Evolutionary conservation across 1,140 invertebrate genomes (phyloP).

Genomic region (Penaeus chinensis): DNA sequence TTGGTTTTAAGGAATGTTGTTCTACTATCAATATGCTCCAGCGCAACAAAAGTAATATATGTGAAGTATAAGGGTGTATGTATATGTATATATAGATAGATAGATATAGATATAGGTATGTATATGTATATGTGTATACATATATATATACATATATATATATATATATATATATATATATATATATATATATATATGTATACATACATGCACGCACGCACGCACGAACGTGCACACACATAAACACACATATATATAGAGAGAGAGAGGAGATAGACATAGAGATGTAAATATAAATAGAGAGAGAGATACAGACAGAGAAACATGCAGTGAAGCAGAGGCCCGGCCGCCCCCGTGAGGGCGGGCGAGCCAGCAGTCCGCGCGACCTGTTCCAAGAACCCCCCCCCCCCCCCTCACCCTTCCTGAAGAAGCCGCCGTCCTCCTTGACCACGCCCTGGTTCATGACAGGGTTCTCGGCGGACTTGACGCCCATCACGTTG

Average conservation of each 20-base stretch:
- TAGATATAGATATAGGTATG: no score
- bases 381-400: neutral
- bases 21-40: no score
- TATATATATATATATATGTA: neutral
- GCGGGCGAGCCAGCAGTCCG: neutral
- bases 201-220: neutral
- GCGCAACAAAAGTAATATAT: no score
- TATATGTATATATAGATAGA: no score
- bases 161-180: neutral
- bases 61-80: no score
- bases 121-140: no score
- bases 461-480: neutral
- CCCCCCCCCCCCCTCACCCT: neutral
- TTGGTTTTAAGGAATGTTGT: no score
- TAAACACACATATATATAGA: no score
- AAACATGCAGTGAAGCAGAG: neutral
- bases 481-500: neutral
- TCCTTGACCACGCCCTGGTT: neutral
- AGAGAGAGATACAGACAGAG: no score
- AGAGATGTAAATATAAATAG: no score
- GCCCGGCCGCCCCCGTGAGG: neutral
- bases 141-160: no score
- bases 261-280: no score
- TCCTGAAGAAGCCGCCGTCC: constrained; percentile 25
- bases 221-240: neutral